Conservation (phyloP, 2,113 vertebrate species). For the Myotis brandtii region DNA sequence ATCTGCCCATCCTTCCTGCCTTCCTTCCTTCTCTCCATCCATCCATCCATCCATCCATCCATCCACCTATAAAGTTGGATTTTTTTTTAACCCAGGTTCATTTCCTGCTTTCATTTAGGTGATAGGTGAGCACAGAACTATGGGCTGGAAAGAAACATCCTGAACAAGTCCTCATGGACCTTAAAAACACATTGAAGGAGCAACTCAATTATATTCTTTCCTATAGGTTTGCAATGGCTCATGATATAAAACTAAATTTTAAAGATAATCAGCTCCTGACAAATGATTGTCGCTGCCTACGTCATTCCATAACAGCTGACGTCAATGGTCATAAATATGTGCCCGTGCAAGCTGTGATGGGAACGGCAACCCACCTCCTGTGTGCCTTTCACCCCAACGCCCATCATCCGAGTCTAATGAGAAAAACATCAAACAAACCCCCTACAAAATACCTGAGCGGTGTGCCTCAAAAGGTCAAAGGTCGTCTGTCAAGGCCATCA, state of each 20-base stretch:
- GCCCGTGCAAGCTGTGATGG: too few relatives aligned
- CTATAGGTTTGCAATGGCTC: not conserved
- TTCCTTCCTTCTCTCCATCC: too few relatives aligned
- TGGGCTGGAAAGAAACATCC: not conserved
- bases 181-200: not conserved
- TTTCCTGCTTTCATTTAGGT: not conserved
- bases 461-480: not conserved
- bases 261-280: not conserved
- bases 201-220: not conserved
- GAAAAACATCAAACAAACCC: not conserved
- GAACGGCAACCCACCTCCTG: fast-evolving
- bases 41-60: too few relatives aligned
- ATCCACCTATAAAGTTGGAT: too few relatives aligned
- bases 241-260: not conserved
- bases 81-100: not conserved
- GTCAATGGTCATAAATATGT: too few relatives aligned
- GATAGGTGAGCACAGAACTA: not conserved
- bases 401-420: not conserved
- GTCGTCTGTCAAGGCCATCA: not conserved
- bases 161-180: not conserved
- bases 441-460: not conserved
- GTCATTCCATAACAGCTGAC: not conserved
- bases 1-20: too few relatives aligned
- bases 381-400: not conserved
- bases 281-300: not conserved